Evolutionary conservation across 2,797 vertebrate genomes (phyloP).

Genomic region (Pipistrellus nathusii): DNA sequence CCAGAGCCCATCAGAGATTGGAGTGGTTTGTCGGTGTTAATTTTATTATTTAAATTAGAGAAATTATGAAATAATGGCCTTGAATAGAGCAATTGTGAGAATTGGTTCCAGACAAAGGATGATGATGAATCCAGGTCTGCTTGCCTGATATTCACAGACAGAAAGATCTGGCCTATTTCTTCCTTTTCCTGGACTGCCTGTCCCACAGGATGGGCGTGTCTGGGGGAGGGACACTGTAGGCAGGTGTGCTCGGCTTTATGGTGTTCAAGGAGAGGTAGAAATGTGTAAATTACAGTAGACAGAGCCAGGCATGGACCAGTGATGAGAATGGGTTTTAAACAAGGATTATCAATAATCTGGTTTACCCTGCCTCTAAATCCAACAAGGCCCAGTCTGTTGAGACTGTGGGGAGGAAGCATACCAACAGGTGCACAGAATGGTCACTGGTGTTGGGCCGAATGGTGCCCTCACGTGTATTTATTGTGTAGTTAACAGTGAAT

Average conservation of each 20-base stretch:
- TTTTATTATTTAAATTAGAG: conserved; percentile 20
- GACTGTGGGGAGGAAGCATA: background rate
- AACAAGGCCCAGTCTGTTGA: too few species aligned
- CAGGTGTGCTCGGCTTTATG: background rate
- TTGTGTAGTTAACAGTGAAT: background rate
- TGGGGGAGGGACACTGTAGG: background rate
- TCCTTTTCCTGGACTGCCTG: background rate
- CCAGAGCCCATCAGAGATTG: background rate
- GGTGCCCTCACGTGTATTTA: background rate
- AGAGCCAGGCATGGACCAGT: accelerated
- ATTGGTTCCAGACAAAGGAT: background rate
- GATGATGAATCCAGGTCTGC: background rate
- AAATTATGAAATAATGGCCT: background rate
- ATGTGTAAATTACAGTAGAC: background rate
- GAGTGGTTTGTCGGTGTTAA: background rate
- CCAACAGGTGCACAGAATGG: accelerated
- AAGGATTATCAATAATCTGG: background rate
- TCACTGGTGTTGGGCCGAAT: background rate
- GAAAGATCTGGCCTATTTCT: background rate
- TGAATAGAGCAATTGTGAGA: background rate
- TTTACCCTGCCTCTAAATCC: background rate
- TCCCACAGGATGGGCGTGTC: background rate
- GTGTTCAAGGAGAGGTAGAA: background rate
- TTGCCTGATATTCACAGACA: background rate
- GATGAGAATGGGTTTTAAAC: accelerated